Evolutionary conservation across 2,113 vertebrate species (phyloP).

Genomic region (Lichenostomus cassidix): DNA sequence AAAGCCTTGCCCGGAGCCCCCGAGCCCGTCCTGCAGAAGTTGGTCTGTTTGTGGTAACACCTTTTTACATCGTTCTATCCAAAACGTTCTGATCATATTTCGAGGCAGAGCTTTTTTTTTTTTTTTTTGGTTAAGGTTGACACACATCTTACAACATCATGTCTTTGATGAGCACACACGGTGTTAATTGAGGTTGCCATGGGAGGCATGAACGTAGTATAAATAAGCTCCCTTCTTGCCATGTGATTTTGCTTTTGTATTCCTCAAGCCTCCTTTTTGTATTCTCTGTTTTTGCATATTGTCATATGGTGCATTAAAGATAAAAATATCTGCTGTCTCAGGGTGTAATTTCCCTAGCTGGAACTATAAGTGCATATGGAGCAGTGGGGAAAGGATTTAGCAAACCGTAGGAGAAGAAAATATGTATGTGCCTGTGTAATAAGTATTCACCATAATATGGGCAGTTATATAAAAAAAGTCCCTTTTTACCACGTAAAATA

Average conservation of each 20-base stretch:
- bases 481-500: neutral
- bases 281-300: conserved; percentile 44
- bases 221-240: conserved; percentile 30
- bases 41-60: neutral
- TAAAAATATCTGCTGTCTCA: conserved; percentile 62
- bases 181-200: conserved; percentile 67
- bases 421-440: neutral
- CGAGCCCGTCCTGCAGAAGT: neutral
- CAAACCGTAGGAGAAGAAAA: neutral
- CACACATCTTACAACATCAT: neutral
- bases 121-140: neutral
- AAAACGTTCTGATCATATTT: neutral
- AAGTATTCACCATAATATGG: neutral
- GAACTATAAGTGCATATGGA: conserved; percentile 27
- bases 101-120: neutral
- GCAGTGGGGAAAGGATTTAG: neutral
- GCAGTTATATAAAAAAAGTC: neutral
- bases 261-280: conserved; percentile 12
- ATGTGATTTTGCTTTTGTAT: conserved; percentile 45
- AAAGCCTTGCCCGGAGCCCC: neutral
- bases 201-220: conserved; percentile 49
- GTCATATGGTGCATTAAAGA: conserved; percentile 60
- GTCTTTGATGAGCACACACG: neutral
- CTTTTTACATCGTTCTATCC: neutral
- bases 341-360: conserved; percentile 50